Percentiles rank a stretch among this genome's conserved stretches.
Conservation (phyloP, 1,140 invertebrate genomes). For the Drosophila navojoa region DNA sequence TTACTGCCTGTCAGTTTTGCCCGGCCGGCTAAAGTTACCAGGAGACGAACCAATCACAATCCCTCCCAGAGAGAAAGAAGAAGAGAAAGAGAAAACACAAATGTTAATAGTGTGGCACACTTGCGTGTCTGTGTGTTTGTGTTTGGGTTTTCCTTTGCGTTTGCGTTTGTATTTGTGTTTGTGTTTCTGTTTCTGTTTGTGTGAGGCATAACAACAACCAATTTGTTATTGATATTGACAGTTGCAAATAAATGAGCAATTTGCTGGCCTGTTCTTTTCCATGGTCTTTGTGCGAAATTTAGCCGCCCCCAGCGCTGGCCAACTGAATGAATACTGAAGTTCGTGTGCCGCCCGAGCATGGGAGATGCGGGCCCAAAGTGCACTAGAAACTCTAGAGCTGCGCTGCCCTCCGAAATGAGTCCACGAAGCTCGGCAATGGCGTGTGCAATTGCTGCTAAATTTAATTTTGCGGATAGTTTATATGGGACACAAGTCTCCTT, state of each 20-base stretch:
- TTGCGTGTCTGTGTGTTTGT: constrained; percentile 30
- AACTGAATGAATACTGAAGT: constrained; percentile 23
- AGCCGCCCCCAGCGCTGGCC: constrained; percentile 23
- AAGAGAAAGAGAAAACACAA: constrained; percentile 36
- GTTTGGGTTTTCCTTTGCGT: constrained; percentile 4
- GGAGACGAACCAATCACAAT: constrained; percentile 39
- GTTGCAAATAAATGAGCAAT: constrained; percentile 83
- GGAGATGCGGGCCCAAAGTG: constrained; percentile 17
- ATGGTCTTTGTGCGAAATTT: constrained; percentile 59
- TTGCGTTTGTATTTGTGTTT: constrained; percentile 46
- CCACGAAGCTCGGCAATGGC: constrained; percentile 3
- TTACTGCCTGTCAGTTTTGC: constrained; percentile 69
- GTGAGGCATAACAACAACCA: constrained; percentile 73
- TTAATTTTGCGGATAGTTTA: constrained; percentile 8
- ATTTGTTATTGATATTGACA: constrained; percentile 83
- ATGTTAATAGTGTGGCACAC: constrained; percentile 73
- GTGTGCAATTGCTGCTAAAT: not conserved
- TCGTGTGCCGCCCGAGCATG: constrained; percentile 3
- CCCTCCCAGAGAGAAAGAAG: constrained; percentile 14
- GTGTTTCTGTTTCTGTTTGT: constrained; percentile 60
- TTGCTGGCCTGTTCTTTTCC: constrained; percentile 55
- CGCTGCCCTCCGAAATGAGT: constrained; percentile 18
- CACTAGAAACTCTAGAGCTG: constrained; percentile 29
- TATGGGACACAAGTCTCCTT: not conserved
- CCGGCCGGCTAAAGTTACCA: constrained; percentile 67